Conservation (phyloP, 2,113 vertebrate genomes). For the Paedocypris sp. region DNA sequence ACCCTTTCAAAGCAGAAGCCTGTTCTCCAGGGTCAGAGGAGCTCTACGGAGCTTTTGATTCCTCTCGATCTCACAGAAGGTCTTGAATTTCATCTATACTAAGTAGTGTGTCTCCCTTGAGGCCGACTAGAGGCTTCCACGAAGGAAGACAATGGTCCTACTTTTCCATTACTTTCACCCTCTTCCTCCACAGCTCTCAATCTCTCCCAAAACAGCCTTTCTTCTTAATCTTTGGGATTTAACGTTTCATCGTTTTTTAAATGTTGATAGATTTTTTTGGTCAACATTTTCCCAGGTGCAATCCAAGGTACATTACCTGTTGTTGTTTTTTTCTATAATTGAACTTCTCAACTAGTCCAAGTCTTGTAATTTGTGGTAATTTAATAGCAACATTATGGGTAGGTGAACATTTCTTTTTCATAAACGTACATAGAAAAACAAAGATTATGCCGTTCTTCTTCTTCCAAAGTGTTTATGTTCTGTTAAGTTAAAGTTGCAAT, state of each 20-base stretch:
- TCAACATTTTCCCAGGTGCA: no score
- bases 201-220: background rate
- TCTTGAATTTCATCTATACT: slow-evolving; percentile 12
- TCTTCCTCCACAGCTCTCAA: slow-evolving; percentile 6
- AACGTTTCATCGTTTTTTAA: slow-evolving; percentile 11
- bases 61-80: background rate
- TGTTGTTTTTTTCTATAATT: no score
- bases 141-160: slow-evolving; percentile 10
- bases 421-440: no score
- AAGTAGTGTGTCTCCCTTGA: slow-evolving; percentile 7
- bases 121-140: background rate
- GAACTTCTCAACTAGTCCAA: no score
- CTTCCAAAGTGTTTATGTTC: no score
- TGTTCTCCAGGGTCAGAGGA: background rate
- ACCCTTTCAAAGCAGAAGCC: slow-evolving; percentile 1
- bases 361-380: no score
- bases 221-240: slow-evolving; percentile 9
- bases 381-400: no score
- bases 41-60: slow-evolving; percentile 16
- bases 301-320: no score
- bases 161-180: background rate
- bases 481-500: no score
- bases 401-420: no score
- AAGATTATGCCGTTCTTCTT: no score
- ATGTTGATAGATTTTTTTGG: no score